Evolutionary conservation across 1,140 invertebrate species (phyloP), one percentile per base, ranked within the genome.

Genomic region (Pectinophora gossypiella): DNA sequence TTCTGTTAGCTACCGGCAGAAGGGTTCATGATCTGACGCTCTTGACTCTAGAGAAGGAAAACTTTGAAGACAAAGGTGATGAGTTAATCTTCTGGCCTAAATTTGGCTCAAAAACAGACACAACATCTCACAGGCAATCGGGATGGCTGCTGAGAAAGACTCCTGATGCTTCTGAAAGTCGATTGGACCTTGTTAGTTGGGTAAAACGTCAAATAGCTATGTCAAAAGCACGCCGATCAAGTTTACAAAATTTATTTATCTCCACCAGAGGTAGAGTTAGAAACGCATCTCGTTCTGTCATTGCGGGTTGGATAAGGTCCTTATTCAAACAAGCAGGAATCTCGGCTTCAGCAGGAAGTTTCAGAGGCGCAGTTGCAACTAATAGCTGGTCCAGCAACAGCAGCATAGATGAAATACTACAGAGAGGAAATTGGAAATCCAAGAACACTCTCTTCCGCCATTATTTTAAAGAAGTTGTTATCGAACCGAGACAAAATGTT

Each of bases 21-120:
- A n/a, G n/a, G n/a, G 49, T 51, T 0, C 49, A 51, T 19, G 49
- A 51, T 20, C 38, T 51, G 1, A 51, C 49, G 1, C 15, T 51
- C 7, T 13, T 51, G 3, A 43, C 7, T 23, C 21, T 51, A n/a
- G 20, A 50, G 3, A 2, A 1, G 1, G 48, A 20, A 21, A 13
- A 15, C 2, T 21, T 50, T 10, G 19, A 38, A 22, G 35, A 50
- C n/a, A 40, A 40, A 40, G 48, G 48, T 6, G 36, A 50, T 15
- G 35, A 50, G 16, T 40, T 50, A 5, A 40, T 36, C 18, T 48
- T 27, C 16, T 40, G 35, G 35, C 15, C 35, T 3, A n/a, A 7
- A 13, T 38, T 38, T 15, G 35, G 35, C 10, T 38, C 35, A 3
- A 38, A 38, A 38, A 38, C 35, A 38, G 35, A 38, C n/a, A n/a